These are phyloP conservation scores for Trilocha varians DNA, from an alignment of 2,888 invertebrate genomes.

Conservation along the genomic window DNA sequence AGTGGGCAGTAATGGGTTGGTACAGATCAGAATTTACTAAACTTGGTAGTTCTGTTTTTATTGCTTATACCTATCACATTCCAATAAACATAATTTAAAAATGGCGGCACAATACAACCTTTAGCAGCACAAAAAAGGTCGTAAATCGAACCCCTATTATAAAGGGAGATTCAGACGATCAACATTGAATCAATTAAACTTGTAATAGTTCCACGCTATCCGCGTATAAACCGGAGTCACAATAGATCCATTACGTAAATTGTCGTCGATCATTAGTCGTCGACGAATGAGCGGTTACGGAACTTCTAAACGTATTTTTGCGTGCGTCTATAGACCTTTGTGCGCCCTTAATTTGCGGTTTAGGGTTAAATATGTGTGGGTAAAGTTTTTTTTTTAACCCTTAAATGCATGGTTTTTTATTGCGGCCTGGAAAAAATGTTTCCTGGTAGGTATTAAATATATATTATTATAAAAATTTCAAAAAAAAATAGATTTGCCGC, in stretches of 20 bases:
- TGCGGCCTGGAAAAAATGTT: too few relatives aligned
- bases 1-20: too few relatives aligned
- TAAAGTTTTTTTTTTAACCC: conserved; percentile 1
- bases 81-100: not conserved
- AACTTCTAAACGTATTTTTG: conserved; percentile 55
- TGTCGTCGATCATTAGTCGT: conserved; percentile 47
- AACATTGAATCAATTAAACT: conserved; percentile 42
- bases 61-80: too few relatives aligned
- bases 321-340: conserved; percentile 41
- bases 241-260: conserved; percentile 69
- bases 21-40: too few relatives aligned
- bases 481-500: too few relatives aligned
- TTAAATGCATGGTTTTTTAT: too few relatives aligned
- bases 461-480: too few relatives aligned
- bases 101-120: too few relatives aligned
- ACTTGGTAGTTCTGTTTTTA: too few relatives aligned
- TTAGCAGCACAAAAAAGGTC: not conserved
- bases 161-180: conserved; percentile 29
- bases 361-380: conserved; percentile 14
- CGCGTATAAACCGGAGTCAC: conserved; percentile 51
- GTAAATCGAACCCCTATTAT: not conserved
- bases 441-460: too few relatives aligned
- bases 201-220: conserved; percentile 51
- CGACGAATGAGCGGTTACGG: conserved; percentile 7
- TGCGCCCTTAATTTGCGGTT: conserved; percentile 24